These are phyloP conservation scores for Drosophila guanche DNA, from an alignment of 1,140 invertebrate genomes.

Conservation along the genomic window DNA sequence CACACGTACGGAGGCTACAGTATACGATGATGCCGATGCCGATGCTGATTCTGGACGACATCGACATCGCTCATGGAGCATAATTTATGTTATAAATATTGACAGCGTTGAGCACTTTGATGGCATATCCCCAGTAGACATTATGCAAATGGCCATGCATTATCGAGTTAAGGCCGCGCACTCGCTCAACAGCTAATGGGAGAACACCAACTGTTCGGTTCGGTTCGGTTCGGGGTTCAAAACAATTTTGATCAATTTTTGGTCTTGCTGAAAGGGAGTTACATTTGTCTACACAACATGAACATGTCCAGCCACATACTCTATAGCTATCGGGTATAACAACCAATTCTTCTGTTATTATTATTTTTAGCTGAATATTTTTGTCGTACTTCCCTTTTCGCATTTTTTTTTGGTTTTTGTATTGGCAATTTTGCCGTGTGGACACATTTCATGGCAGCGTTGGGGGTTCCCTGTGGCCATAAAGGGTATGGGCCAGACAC, in stretches of 20 bases:
- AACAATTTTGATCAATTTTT: neutral
- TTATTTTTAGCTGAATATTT: neutral
- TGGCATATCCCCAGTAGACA: conserved; percentile 24
- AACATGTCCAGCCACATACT: too few species aligned
- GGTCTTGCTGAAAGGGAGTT: too few species aligned
- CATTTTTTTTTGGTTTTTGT: conserved; percentile 26
- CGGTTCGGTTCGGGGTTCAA: too few species aligned
- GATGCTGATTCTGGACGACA: conserved; percentile 24
- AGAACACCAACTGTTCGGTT: conserved; percentile 1
- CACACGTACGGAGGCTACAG: conserved; percentile 3
- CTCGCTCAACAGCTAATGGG: conserved; percentile 3
- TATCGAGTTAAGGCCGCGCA: conserved; percentile 30
- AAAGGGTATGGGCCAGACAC: conserved; percentile 24
- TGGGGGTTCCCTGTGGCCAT: conserved; percentile 26
- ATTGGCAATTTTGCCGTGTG: conserved; percentile 40
- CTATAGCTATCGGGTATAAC: neutral
- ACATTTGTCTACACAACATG: too few species aligned
- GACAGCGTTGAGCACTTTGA: conserved; percentile 57
- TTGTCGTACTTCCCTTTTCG: neutral
- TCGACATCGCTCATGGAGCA: conserved; percentile 47
- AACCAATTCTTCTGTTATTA: conserved; percentile 5
- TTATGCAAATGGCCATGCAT: conserved; percentile 44
- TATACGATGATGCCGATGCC: neutral
- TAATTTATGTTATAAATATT: conserved; percentile 75
- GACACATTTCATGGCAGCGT: conserved; percentile 28